Evolutionary conservation across 2,113 vertebrate genomes (phyloP), one percentile per base, ranked within the genome.

Genomic region (Mobula hypostoma): DNA sequence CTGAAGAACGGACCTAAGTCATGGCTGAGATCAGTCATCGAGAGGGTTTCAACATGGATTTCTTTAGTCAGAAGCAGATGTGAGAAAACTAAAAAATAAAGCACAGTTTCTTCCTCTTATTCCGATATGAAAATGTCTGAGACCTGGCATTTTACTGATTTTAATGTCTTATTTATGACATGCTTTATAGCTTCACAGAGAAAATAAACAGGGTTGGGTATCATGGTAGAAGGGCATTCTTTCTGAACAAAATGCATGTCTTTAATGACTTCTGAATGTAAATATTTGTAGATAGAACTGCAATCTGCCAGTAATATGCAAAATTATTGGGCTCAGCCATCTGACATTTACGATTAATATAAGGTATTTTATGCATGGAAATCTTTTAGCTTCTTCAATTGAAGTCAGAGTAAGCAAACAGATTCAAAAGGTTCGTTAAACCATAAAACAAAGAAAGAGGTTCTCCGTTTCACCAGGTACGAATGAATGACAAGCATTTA

Each of bases 321-420:
- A 19, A 91, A 68, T 87, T 70, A 91, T n/a, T 91, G 32, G 63
- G 32, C 87, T 91, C 87, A 91, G n/a, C 21, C 5, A 61, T 91
- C 68, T 91, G 87, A 91, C 87, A 91, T 91, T 91, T 68, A n/a
- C 36, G 63, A 29, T n/a, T 91, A 29, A 91, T 61, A 70, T n/a
- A 61, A 32, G 9, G 61, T 5, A 36, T 68, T 36, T 91, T 66
- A 70, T 21, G 63, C 32, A n/a, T 21, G 63, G n/a, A 91, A 32
- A 68, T 68, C 87, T 8, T 91, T 68, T n/a, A 21, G 63, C 19
- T 36, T 68, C 63, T 91, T 6, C 63, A 68, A 29, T 61, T 91
- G 63, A 91, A 91, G 32, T 91, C 12, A 21, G 68, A n/a, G 63
- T 66, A 66, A 11, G 63, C 0, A 14, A 66, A 66, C 63, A 66